phyloP scores from a whole-genome alignment of 2,888 invertebrate species.

The Oconnorella tubifera region DNA sequence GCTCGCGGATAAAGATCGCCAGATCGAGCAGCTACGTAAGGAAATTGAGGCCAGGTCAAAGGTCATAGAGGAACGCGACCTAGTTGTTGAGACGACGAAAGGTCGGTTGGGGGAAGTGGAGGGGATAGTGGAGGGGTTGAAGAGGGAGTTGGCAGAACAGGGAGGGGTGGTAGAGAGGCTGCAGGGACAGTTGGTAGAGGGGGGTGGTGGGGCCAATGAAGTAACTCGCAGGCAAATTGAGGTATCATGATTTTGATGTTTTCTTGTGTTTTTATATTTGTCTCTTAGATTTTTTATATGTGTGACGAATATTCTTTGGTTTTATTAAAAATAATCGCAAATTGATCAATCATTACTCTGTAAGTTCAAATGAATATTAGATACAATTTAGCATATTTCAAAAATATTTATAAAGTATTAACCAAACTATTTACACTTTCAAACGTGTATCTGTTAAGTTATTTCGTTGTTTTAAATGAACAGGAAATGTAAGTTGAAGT shows the following conservation, averaged over 20 bases:
- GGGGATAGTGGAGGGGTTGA: constrained; percentile 40
- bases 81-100: constrained; percentile 27
- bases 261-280: neutral
- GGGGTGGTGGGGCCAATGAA: neutral
- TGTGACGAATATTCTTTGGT: too few species aligned
- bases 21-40: constrained; percentile 11
- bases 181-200: neutral
- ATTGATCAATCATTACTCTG: too few species aligned
- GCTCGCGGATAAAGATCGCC: constrained; percentile 41
- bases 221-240: constrained; percentile 13
- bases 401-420: too few species aligned
- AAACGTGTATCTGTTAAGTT: too few species aligned
- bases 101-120: neutral
- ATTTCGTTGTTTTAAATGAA: too few species aligned
- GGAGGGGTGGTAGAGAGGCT: neutral
- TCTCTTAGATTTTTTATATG: too few species aligned
- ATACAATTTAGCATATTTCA: too few species aligned
- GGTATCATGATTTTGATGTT: constrained; percentile 4
- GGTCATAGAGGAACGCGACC: constrained; percentile 36
- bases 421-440: too few species aligned
- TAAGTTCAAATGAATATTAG: too few species aligned
- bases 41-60: constrained; percentile 15
- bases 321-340: too few species aligned
- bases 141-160: constrained; percentile 8
- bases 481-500: too few species aligned